phyloP scores from a whole-genome alignment of 2,797 vertebrate genomes.

The Arrhamphus sclerolepis region DNA sequence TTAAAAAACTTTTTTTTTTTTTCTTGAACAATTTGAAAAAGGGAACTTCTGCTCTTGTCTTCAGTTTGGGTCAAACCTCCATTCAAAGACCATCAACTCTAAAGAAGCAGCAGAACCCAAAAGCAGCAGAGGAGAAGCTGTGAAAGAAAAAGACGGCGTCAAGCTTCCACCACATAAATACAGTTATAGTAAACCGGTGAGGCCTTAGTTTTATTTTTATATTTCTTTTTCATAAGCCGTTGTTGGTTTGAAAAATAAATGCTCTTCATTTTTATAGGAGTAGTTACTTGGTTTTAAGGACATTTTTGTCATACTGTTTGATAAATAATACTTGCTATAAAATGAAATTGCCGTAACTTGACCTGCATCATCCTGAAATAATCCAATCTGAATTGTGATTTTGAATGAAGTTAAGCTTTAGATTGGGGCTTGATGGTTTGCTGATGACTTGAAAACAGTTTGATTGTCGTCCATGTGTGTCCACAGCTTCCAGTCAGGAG shows the following conservation, averaged over 20 bases:
- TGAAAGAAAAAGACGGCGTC: conserved; percentile 53
- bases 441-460: background rate
- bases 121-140: conserved; percentile 75
- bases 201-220: background rate
- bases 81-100: conserved; percentile 72
- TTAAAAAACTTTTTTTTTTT: background rate
- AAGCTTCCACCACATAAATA: conserved; percentile 6
- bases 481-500: conserved; percentile 41
- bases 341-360: too few species aligned
- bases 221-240: background rate
- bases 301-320: too few species aligned
- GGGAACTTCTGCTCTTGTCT: conserved; percentile 8
- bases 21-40: background rate
- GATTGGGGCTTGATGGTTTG: background rate
- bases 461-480: conserved; percentile 10
- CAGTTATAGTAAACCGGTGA: conserved; percentile 42
- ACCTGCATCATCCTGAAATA: too few species aligned
- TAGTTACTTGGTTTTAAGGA: too few species aligned
- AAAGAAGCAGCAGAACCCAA: conserved; percentile 79
- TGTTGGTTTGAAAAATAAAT: too few species aligned
- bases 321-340: too few species aligned
- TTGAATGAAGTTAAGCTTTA: background rate
- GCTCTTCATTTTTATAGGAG: too few species aligned
- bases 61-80: conserved; percentile 85
- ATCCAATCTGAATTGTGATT: too few species aligned